Evolutionary conservation across 2,797 vertebrate genomes (phyloP).

Genomic region (Sebastes steindachneri): DNA sequence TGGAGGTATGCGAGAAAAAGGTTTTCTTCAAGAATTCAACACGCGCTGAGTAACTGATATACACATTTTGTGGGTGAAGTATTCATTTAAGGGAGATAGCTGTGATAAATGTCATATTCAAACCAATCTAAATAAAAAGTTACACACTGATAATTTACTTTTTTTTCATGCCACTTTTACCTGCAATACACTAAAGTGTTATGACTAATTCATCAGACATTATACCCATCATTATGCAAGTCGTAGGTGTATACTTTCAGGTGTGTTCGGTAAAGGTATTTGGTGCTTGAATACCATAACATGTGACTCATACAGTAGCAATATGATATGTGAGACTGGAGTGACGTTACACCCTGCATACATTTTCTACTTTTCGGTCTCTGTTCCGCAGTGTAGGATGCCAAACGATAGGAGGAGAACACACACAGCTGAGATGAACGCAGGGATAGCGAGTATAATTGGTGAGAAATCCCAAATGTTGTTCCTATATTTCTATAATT

Average conservation of each 20-base stretch:
- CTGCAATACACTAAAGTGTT: background rate
- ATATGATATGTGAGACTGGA: slow-evolving; percentile 7
- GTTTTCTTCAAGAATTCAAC: no score
- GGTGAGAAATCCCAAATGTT: slow-evolving; percentile 16
- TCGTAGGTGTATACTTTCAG: background rate
- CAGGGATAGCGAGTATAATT: background rate
- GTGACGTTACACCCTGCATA: slow-evolving; percentile 6
- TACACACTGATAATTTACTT: background rate
- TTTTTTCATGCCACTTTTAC: background rate
- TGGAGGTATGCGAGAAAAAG: no score
- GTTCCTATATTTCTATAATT: background rate
- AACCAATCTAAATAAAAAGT: background rate
- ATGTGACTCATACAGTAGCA: slow-evolving; percentile 26
- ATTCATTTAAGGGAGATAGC: background rate
- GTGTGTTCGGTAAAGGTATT: background rate
- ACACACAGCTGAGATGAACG: slow-evolving; percentile 33
- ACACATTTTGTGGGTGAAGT: no score
- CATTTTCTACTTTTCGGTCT: background rate
- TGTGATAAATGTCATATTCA: background rate
- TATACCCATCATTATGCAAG: background rate
- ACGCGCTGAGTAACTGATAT: no score
- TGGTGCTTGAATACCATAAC: background rate
- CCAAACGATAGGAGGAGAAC: background rate
- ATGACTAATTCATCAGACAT: background rate
- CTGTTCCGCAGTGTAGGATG: background rate